Evolutionary conservation across 2,888 invertebrate genomes (phyloP).

Genomic region (Campoletis raptor): DNA sequence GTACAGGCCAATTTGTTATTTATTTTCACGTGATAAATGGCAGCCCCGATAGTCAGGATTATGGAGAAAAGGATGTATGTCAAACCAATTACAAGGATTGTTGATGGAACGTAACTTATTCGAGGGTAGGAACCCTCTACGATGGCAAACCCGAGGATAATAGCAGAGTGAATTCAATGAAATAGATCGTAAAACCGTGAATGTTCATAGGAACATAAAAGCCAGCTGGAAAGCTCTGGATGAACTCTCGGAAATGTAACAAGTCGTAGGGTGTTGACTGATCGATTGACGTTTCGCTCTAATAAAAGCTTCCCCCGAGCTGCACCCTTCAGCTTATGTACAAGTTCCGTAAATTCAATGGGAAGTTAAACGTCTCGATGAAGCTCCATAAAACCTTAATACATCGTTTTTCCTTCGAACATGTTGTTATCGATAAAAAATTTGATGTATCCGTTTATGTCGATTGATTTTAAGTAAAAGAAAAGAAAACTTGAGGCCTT

Average conservation of each 20-base stretch:
- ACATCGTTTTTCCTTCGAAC: slow-evolving; percentile 12
- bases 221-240: slow-evolving; percentile 19
- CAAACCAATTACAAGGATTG: not conserved
- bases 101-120: not conserved
- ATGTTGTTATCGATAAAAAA: slow-evolving; percentile 8
- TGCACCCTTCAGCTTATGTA: not conserved
- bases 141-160: not conserved
- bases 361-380: slow-evolving; percentile 30
- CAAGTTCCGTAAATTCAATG: slow-evolving; percentile 22
- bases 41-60: not conserved
- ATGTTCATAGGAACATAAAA: not conserved
- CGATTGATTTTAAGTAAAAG: slow-evolving; percentile 37
- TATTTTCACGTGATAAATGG: not conserved
- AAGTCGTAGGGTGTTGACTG: not conserved
- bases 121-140: not conserved
- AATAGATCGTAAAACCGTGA: not conserved
- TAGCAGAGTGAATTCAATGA: not conserved
- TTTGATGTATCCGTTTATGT: slow-evolving; percentile 21
- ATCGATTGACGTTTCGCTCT: slow-evolving; percentile 5
- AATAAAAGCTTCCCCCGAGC: slow-evolving; percentile 4
- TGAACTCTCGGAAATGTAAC: not conserved
- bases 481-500: slow-evolving; percentile 30
- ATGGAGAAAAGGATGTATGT: not conserved
- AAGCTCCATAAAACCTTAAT: slow-evolving; percentile 16
- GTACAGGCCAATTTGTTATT: not conserved